Evolutionary conservation across 2,888 invertebrate genomes (phyloP), one percentile per base, ranked within the genome.

Genomic region (Fabriciana adippe): DNA sequence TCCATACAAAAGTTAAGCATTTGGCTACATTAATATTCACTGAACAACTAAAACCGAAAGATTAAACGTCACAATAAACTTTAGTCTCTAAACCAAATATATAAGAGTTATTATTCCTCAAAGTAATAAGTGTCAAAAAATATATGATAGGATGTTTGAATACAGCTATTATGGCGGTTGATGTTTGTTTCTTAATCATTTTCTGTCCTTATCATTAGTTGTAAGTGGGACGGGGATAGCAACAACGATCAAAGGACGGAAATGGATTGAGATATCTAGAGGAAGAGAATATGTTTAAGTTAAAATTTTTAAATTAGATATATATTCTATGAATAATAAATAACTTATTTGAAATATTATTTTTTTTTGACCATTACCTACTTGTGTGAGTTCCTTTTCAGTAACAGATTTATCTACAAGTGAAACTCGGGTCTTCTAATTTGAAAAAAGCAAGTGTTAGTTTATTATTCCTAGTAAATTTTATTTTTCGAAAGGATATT

Each of bases 151-250:
- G 50, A 55, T 66, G 68, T 68, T 66, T 63, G 55, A 71, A 60
- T 64, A 68, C 71, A 56, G 64, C 65, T 68, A 69, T 71, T 71
- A 68, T 68, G 55, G 66, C 62, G 59, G 64, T 45, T 67, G 59
- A 65, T 59, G 68, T 55, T 67, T 70, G 67, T 70, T 68, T 68
- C 62, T 68, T 71, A 68, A 66, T 71, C 63, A 66, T 68, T 71
- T 71, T 59, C 48, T 55, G 60, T 63, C 68, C 68, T 68, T 68
- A 66, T 71, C 70, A 35, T 68, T 61, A 62, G 59, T 63, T 48
- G 48, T 62, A 65, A 59, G 53, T 55, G 6, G 3, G 66, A 66
- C 31, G 55, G 55, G 50, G 66, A 66, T 35, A 47, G 54, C 35
- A 35, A 35, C 35, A 35, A 16, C 41, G 60, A 55, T 61, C 55